Base-by-base conservation (phyloP, 2,113 vertebrate genomes). In the Catharus bicknelli region DNA sequence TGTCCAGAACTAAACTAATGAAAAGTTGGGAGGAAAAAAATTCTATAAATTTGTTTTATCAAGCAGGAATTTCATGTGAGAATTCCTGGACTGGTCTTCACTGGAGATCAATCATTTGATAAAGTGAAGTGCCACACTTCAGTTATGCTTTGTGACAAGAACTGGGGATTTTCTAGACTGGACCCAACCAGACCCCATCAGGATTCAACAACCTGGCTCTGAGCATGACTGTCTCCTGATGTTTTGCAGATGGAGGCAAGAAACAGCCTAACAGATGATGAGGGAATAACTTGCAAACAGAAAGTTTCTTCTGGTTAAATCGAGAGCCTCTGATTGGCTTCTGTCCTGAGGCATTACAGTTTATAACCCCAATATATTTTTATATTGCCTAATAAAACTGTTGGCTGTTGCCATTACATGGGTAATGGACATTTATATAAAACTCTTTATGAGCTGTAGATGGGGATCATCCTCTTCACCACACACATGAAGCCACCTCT, bases 311-410 rank as follows among this genome's bases (percentile, higher is more conserved):
- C 75, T 91, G 84, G 89, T 45, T 93, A 84, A 55, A 51, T 90
- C 7, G 40, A 91, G 70, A 91, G 79, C 54, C 85, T 34, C 73
- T 91, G 95, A 96, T 91, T 96, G 72, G 78, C 91, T 96, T 95
- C 72, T 96, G 90, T 92, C 84, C 75, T 94, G 68, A 94, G 76
- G 93, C 94, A 88, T 93, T 96, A 67, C 48, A 86, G 79, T 96
- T 96, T 96, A 96, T 96, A 95, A 88, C 87, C 25, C 59, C 91
- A 96, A 95, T 95, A 95, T 96, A 67, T 88, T 95, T 96, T 96
- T 96, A 96, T 95, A 95, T 91, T 85, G 63, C 91, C 89, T 91
- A 94, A 95, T 96, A 96, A 96, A 96, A 96, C 72, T 85, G 82
- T 87, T 94, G 93, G 91, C 96, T 96, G 95, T 92, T 95, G 59